These are phyloP conservation scores for Anabacerthia variegaticeps DNA, from an alignment of 2,797 vertebrate genomes.

Conservation along the genomic window DNA sequence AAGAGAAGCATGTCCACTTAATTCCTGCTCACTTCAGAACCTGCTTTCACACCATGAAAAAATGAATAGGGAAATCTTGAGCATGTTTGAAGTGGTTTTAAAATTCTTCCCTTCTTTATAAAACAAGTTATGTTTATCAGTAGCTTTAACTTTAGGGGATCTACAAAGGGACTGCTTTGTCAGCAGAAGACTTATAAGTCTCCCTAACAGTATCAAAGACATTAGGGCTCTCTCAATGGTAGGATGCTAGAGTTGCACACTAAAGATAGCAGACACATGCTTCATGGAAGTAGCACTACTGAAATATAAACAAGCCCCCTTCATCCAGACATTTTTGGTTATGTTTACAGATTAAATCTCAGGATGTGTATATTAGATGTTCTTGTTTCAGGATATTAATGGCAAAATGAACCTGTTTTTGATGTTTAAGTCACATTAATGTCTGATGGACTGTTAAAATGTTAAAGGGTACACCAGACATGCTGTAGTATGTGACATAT, in stretches of 20 bases:
- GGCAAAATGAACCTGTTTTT: slow-evolving; percentile 78
- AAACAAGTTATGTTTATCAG: slow-evolving; percentile 62
- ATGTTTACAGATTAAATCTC: slow-evolving; percentile 84
- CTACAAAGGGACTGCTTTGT: slow-evolving; percentile 72
- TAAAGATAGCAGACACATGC: slow-evolving; percentile 67
- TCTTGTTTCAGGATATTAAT: slow-evolving; percentile 80
- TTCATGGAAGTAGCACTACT: slow-evolving; percentile 73
- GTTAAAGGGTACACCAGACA: slow-evolving; percentile 75
- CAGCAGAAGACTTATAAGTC: slow-evolving; percentile 66
- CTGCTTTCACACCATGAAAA: slow-evolving; percentile 40
- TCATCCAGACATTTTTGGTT: slow-evolving; percentile 74
- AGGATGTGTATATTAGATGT: slow-evolving; percentile 82
- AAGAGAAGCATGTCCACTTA: slow-evolving; percentile 7
- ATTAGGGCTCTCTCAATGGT: slow-evolving; percentile 34
- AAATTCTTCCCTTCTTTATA: slow-evolving; percentile 54
- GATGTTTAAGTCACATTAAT: slow-evolving; percentile 80
- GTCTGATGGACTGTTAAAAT: slow-evolving; percentile 78
- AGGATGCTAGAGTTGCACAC: slow-evolving; percentile 62
- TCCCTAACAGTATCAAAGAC: slow-evolving; percentile 50
- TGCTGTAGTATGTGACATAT: slow-evolving; percentile 68
- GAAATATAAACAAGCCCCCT: slow-evolving; percentile 77
- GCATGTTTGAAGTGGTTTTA: slow-evolving; percentile 67
- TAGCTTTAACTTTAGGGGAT: slow-evolving; percentile 57
- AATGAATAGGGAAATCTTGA: slow-evolving; percentile 32
- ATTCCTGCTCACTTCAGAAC: slow-evolving; percentile 40